Evolutionary conservation across 2,888 invertebrate genomes (phyloP).

Genomic region (Stratiomys singularior): DNA sequence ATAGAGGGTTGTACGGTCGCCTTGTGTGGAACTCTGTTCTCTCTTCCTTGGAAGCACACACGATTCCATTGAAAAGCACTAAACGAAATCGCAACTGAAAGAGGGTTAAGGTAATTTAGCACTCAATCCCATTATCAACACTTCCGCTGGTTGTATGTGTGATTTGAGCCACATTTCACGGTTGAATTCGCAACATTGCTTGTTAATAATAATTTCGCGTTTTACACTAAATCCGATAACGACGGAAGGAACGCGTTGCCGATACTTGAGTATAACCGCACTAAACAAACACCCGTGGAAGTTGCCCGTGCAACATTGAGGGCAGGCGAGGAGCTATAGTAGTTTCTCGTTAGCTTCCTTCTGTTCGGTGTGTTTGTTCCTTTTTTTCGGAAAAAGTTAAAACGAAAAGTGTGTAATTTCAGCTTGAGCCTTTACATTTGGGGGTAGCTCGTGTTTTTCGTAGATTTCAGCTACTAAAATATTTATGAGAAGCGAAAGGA

Average conservation of each 20-base stretch:
- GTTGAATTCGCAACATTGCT: background rate
- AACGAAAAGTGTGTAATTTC: too few relatives aligned
- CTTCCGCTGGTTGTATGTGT: background rate
- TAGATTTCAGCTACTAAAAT: background rate
- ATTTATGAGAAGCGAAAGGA: background rate
- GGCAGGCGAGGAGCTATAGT: too few relatives aligned
- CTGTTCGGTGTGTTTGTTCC: background rate
- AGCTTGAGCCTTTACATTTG: background rate
- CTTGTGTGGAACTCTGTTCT: too few relatives aligned
- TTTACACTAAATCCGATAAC: background rate
- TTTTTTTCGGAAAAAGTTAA: background rate
- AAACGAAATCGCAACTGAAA: too few relatives aligned
- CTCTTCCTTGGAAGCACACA: too few relatives aligned
- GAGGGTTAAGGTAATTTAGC: background rate
- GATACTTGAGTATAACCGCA: background rate
- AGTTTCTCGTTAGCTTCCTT: too few relatives aligned
- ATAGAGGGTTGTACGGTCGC: too few relatives aligned
- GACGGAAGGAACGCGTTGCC: background rate
- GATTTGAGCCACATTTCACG: background rate
- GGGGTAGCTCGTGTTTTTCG: conserved; percentile 9
- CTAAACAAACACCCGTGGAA: background rate
- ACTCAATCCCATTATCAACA: conserved; percentile 1
- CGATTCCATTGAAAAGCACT: too few relatives aligned
- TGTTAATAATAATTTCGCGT: background rate
- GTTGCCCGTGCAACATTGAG: background rate